Evolutionary conservation across 2,113 vertebrate genomes (phyloP).

Genomic region (Tragelaphus strepsiceros): DNA sequence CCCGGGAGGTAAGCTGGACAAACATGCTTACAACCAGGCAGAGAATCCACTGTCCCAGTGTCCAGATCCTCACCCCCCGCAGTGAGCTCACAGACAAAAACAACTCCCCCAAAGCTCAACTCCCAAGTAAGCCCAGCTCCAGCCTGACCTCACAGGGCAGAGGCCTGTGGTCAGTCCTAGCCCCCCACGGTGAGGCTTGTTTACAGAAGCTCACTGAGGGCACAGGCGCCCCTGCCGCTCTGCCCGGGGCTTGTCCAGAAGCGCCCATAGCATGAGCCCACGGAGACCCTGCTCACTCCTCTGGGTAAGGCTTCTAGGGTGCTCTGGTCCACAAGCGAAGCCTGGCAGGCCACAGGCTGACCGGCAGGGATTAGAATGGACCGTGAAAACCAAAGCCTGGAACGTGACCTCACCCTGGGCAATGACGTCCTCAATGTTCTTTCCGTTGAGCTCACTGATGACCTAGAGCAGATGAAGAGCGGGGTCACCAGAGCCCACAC

Average conservation of each 20-base stretch:
- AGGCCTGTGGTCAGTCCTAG: neutral
- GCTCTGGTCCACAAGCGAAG: slow-evolving; percentile 87
- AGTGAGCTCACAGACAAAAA: neutral
- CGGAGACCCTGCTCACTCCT: neutral
- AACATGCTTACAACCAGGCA: neutral
- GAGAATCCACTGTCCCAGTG: too few species aligned
- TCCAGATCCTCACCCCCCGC: neutral
- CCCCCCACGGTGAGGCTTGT: accelerated
- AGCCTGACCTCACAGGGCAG: neutral
- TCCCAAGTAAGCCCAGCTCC: neutral
- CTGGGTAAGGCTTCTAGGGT: neutral
- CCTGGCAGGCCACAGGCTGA: slow-evolving; percentile 76
- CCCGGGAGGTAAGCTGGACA: neutral
- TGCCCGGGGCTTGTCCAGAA: neutral
- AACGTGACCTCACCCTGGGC: slow-evolving; percentile 86
- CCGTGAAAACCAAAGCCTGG: accelerated
- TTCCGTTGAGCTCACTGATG: slow-evolving; percentile 91
- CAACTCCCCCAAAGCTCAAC: neutral
- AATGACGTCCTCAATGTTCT: slow-evolving; percentile 94
- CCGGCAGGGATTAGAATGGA: slow-evolving; percentile 83
- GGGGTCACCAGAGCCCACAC: neutral
- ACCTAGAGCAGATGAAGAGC: slow-evolving; percentile 78
- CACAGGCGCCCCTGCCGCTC: neutral
- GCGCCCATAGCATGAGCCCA: neutral
- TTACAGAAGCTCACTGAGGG: neutral